These are phyloP conservation scores for Calliscelio sp. DNA, from an alignment of 2,888 invertebrate species.

Conservation along the genomic window DNA sequence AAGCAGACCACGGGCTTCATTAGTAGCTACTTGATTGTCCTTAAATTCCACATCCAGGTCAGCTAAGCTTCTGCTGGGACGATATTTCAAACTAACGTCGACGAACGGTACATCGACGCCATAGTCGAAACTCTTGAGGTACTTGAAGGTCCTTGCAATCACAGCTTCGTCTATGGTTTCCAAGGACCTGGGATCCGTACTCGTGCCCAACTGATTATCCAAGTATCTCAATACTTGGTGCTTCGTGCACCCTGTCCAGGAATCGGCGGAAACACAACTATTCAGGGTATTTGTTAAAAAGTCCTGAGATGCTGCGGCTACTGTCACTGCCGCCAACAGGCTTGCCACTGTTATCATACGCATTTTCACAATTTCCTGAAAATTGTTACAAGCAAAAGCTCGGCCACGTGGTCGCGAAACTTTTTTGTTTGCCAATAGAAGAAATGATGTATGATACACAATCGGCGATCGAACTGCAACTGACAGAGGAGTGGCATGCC, in stretches of 20 bases:
- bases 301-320: constrained; percentile 86
- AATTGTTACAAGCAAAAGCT: constrained; percentile 42
- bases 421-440: constrained; percentile 49
- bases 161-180: constrained; percentile 89
- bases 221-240: constrained; percentile 92
- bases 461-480: constrained; percentile 86
- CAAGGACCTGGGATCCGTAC: constrained; percentile 81
- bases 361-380: constrained; percentile 73
- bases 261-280: constrained; percentile 90
- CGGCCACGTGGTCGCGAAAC: constrained; percentile 71
- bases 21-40: constrained; percentile 80
- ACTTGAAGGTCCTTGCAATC: constrained; percentile 90
- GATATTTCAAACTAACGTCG: constrained; percentile 82
- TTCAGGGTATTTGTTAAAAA: constrained; percentile 86
- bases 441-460: constrained; percentile 72
- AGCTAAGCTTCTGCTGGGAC: constrained; percentile 83
- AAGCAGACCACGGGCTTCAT: constrained; percentile 89
- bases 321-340: constrained; percentile 88
- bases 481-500: constrained; percentile 85
- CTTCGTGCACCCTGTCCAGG: constrained; percentile 91
- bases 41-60: constrained; percentile 86
- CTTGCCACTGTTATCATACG: constrained; percentile 77
- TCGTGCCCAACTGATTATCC: constrained; percentile 89
- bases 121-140: constrained; percentile 92
- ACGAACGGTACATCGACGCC: constrained; percentile 89